Conservation (phyloP, 2,888 invertebrate genomes). For the Eulithis testata region DNA sequence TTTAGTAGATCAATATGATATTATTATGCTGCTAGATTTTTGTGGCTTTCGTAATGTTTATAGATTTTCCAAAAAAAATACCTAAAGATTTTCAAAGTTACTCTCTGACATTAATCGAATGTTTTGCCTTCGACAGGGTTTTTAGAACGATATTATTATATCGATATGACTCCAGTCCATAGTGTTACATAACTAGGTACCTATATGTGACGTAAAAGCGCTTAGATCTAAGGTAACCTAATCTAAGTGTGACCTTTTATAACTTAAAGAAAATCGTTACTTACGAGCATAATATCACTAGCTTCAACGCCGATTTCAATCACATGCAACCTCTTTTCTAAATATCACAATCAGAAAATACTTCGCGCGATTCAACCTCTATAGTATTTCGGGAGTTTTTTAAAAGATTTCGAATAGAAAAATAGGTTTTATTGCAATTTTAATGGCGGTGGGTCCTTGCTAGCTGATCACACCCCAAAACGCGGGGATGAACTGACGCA, state of each 20-base stretch:
- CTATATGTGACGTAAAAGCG: not conserved
- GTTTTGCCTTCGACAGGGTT: too few species aligned
- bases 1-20: too few species aligned
- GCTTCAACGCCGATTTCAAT: conserved; percentile 21
- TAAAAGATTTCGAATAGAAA: conserved; percentile 58
- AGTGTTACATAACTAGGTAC: not conserved
- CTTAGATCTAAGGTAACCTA: not conserved
- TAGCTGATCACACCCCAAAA: conserved; percentile 76
- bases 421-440: conserved; percentile 67
- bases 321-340: conserved; percentile 13
- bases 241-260: conserved; percentile 32
- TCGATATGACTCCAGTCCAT: too few species aligned
- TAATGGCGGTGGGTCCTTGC: conserved; percentile 59
- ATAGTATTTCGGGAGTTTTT: conserved; percentile 28
- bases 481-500: conserved; percentile 67
- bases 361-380: not conserved
- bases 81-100: too few species aligned
- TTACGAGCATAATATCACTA: conserved; percentile 51
- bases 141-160: too few species aligned
- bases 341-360: conserved; percentile 23
- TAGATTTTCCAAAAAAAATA: too few species aligned
- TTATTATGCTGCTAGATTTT: too few species aligned
- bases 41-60: too few species aligned
- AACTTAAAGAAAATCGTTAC: conserved; percentile 66
- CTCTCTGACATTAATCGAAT: too few species aligned